Evolutionary conservation across 2,888 invertebrate species (phyloP), one percentile per base, ranked within the genome.

Genomic region (Heliconius cydno): DNA sequence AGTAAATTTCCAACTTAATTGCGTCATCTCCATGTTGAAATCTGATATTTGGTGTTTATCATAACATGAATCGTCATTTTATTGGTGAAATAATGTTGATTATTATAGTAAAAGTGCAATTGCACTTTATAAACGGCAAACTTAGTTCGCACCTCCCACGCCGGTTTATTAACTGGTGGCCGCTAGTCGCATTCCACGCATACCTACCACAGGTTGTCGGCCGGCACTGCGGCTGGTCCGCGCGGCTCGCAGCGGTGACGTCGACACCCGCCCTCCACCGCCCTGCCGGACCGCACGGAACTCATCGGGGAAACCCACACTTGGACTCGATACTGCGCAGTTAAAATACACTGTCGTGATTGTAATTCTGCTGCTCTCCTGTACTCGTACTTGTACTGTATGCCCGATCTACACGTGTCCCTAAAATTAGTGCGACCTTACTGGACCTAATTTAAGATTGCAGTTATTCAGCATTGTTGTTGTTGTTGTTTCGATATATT

Each of bases 151-250:
- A 89, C 92, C 92, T 92, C 93, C 93, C 91, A 92, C 93, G 91
- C 90, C 88, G 87, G 70, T 67, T 34, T 34, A 67, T 67, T 67
- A 89, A 89, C 87, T 89, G 91, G 90, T 91, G 91, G 7, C 9
- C 52, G 52, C 19, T 22, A 52, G 89, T 91, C 91, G 90, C 94
- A 94, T 94, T 93, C 94, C 92, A 86, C 88, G 89, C 93, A 93
- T 94, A 90, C 85, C 90, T 90, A 89, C 87, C 90, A 87, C 90
- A 91, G 94, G 93, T 92, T 94, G 92, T 92, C 92, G 92, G 92
- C 92, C 91, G 89, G 85, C 86, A 85, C 83, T 83, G 87, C 87
- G 90, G 92, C 93, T 92, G 92, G 93, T 92, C 92, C 86, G 87
- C 90, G 88, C 90, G 90, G 88, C 90, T 90, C 88, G 90, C 89